Evolutionary conservation across 2,888 invertebrate species (phyloP).

Genomic region (Chrysina gloriosa): DNA sequence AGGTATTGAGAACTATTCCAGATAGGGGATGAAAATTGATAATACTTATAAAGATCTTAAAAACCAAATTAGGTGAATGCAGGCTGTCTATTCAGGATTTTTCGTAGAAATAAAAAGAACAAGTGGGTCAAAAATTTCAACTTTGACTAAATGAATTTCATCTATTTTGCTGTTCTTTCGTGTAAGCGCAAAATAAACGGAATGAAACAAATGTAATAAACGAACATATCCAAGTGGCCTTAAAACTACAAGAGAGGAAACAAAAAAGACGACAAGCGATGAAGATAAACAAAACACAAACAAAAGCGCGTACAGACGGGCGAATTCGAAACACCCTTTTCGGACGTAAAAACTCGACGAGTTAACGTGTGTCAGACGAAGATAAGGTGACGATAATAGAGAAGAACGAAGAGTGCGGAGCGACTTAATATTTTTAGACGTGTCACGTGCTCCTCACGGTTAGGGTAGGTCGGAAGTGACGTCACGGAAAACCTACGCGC

Average conservation of each 20-base stretch:
- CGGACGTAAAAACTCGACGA: not conserved
- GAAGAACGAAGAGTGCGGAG: slow-evolving; percentile 4
- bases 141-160: too few relatives aligned
- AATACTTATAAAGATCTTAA: too few relatives aligned
- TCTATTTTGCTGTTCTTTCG: too few relatives aligned
- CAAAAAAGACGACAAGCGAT: slow-evolving; percentile 2
- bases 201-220: too few relatives aligned
- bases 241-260: not conserved
- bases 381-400: slow-evolving; percentile 2
- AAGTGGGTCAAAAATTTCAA: too few relatives aligned
- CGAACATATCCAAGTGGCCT: too few relatives aligned
- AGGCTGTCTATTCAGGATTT: too few relatives aligned
- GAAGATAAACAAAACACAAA: slow-evolving; percentile 26
- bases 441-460: slow-evolving; percentile 54
- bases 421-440: slow-evolving; percentile 50
- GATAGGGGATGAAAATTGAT: too few relatives aligned
- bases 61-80: too few relatives aligned
- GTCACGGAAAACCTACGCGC: slow-evolving; percentile 45
- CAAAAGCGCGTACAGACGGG: not conserved
- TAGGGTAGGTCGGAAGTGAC: slow-evolving; percentile 58
- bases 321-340: slow-evolving; percentile 12
- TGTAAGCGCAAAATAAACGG: too few relatives aligned
- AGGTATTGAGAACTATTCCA: too few relatives aligned
- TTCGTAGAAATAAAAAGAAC: too few relatives aligned
- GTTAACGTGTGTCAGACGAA: slow-evolving; percentile 11